phyloP scores from a whole-genome alignment of 1,140 invertebrate genomes.

The Plodia interpunctella region DNA sequence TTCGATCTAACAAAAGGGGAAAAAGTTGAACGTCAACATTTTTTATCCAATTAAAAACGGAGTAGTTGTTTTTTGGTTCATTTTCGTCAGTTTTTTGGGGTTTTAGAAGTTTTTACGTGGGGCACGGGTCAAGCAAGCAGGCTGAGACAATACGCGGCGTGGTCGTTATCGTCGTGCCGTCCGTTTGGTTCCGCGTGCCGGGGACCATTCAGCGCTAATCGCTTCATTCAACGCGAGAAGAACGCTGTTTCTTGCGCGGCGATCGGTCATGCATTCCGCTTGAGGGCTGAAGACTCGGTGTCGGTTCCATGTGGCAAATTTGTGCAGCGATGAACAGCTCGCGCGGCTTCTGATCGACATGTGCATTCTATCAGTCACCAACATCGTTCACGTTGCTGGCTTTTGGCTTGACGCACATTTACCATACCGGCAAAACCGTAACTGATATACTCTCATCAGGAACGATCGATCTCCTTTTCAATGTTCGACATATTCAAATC shows the following conservation, averaged over 20 bases:
- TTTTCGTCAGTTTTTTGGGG: slow-evolving; percentile 49
- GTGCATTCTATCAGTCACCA: slow-evolving; percentile 4
- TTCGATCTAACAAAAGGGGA: slow-evolving; percentile 13
- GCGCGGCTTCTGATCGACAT: background rate
- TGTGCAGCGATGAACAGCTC: background rate
- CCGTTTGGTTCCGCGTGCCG: slow-evolving; percentile 71
- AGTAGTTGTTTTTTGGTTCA: slow-evolving; percentile 37
- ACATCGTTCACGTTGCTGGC: slow-evolving; percentile 1
- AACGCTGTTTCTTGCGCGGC: slow-evolving; percentile 53
- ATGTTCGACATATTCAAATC: background rate
- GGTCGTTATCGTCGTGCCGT: slow-evolving; percentile 54
- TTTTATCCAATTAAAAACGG: slow-evolving; percentile 61
- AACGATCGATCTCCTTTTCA: background rate
- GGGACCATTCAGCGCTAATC: slow-evolving; percentile 66
- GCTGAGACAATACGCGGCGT: slow-evolving; percentile 67
- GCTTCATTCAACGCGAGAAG: slow-evolving; percentile 61
- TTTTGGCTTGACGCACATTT: slow-evolving; percentile 1
- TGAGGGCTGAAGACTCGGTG: slow-evolving; percentile 18
- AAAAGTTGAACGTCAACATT: slow-evolving; percentile 34
- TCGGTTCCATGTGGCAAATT: slow-evolving; percentile 12
- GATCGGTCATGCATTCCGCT: slow-evolving; percentile 70
- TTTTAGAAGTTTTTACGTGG: slow-evolving; percentile 50
- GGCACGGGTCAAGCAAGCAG: slow-evolving; percentile 70
- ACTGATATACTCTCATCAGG: background rate
- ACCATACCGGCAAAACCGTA: background rate